Conservation (phyloP, 2,888 invertebrate genomes). For the Zootermopsis nevadensis region DNA sequence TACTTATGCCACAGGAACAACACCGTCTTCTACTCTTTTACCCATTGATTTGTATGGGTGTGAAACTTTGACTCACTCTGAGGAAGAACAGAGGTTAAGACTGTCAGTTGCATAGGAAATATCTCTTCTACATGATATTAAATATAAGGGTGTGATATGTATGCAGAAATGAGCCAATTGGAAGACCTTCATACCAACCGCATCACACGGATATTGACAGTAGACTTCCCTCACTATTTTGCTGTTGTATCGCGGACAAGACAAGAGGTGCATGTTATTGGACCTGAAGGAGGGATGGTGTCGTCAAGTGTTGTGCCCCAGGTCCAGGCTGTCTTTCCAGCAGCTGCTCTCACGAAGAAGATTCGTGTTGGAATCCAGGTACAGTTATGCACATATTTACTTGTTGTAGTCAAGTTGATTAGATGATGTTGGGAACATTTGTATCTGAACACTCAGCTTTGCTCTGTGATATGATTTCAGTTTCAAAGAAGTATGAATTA, state of each 20-base stretch:
- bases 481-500: too few relatives aligned
- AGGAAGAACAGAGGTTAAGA: too few relatives aligned
- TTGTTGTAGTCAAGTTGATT: too few relatives aligned
- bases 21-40: too few relatives aligned
- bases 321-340: conserved; percentile 89
- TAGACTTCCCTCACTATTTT: conserved; percentile 98
- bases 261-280: conserved; percentile 97
- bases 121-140: too few relatives aligned
- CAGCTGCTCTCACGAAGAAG: conserved; percentile 97
- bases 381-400: neutral
- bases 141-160: neutral
- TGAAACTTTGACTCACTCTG: too few relatives aligned
- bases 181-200: conserved; percentile 89
- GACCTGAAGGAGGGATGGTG: conserved; percentile 97
- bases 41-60: too few relatives aligned
- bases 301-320: conserved; percentile 94
- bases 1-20: too few relatives aligned
- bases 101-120: too few relatives aligned
- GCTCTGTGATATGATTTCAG: too few relatives aligned
- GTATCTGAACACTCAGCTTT: too few relatives aligned
- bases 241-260: conserved; percentile 94
- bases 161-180: conserved; percentile 76
- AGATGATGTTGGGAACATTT: too few relatives aligned
- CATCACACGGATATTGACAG: conserved; percentile 93
- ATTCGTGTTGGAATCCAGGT: conserved; percentile 97